A percentile compares a stretch with the other conserved stretches of the same genome.
Evolutionary conservation across 2,113 vertebrate species (phyloP).

Genomic region (Solenodon paradoxus): DNA sequence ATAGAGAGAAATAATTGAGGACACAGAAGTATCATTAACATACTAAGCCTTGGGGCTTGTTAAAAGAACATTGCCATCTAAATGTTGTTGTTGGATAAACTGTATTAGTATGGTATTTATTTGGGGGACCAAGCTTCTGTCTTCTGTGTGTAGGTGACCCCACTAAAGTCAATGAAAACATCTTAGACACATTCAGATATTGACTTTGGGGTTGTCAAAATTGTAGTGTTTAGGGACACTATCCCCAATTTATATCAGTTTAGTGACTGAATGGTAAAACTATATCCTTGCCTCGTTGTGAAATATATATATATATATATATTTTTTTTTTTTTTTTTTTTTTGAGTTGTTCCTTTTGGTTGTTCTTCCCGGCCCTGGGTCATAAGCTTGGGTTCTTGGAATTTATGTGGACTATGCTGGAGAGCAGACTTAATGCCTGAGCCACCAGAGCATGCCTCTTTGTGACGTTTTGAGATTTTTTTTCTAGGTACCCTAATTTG

Average conservation of each 20-base stretch:
- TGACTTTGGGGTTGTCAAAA: slow-evolving; percentile 12
- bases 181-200: neutral
- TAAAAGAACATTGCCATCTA: slow-evolving; percentile 25
- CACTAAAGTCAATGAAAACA: neutral
- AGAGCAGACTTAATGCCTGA: too few species aligned
- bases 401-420: too few species aligned
- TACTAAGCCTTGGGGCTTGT: neutral
- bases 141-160: neutral
- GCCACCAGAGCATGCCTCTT: too few species aligned
- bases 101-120: neutral
- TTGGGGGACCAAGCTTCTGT: slow-evolving; percentile 14
- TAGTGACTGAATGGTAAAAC: neutral
- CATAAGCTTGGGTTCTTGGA: too few species aligned
- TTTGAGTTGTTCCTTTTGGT: too few species aligned
- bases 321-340: too few species aligned
- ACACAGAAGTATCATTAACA: neutral
- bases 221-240: neutral
- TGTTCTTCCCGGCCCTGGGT: too few species aligned
- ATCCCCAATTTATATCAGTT: neutral
- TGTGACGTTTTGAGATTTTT: slow-evolving; percentile 1
- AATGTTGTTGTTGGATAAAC: slow-evolving; percentile 14
- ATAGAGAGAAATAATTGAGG: slow-evolving; percentile 5
- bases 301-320: too few species aligned
- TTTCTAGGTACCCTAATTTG: neutral
- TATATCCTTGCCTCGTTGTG: neutral